A percentile compares a stretch with the other conserved stretches of the same genome.
These are phyloP conservation scores for Eudemis profundana DNA, from an alignment of 2,888 invertebrate species.

Conservation along the genomic window DNA sequence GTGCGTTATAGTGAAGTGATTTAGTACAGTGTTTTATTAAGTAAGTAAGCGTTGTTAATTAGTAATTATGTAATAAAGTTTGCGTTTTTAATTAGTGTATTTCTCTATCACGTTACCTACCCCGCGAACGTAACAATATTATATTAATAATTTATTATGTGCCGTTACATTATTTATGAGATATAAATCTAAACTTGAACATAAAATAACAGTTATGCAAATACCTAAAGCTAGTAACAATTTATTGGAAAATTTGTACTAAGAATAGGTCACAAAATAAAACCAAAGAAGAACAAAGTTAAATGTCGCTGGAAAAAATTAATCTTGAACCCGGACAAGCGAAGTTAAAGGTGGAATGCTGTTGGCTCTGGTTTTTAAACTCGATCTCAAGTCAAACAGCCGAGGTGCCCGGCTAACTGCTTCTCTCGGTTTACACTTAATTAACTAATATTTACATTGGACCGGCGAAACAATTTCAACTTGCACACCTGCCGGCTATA, in stretches of 20 bases:
- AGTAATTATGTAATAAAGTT: too few species aligned
- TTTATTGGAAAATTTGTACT: background rate
- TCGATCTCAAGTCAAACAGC: slow-evolving; percentile 60
- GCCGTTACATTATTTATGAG: too few species aligned
- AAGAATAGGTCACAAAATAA: background rate
- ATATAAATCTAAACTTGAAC: too few species aligned
- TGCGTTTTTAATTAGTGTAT: too few species aligned
- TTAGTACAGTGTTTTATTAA: too few species aligned
- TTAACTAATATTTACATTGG: slow-evolving; percentile 84
- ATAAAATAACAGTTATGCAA: background rate
- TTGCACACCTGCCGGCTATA: slow-evolving; percentile 71
- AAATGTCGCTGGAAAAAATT: slow-evolving; percentile 28
- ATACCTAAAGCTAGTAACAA: background rate
- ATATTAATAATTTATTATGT: too few species aligned
- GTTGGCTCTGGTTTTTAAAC: slow-evolving; percentile 56
- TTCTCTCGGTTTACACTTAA: slow-evolving; percentile 77
- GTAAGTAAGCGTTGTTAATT: too few species aligned
- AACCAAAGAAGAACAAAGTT: slow-evolving; percentile 22
- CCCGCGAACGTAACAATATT: too few species aligned
- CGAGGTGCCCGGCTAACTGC: slow-evolving; percentile 56
- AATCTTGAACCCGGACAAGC: slow-evolving; percentile 31
- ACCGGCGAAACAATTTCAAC: slow-evolving; percentile 73
- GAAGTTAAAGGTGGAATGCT: slow-evolving; percentile 30
- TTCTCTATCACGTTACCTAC: too few species aligned
- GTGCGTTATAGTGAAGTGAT: too few species aligned